Conservation (phyloP, 2,888 invertebrate genomes). For the Microchrysa polita region DNA sequence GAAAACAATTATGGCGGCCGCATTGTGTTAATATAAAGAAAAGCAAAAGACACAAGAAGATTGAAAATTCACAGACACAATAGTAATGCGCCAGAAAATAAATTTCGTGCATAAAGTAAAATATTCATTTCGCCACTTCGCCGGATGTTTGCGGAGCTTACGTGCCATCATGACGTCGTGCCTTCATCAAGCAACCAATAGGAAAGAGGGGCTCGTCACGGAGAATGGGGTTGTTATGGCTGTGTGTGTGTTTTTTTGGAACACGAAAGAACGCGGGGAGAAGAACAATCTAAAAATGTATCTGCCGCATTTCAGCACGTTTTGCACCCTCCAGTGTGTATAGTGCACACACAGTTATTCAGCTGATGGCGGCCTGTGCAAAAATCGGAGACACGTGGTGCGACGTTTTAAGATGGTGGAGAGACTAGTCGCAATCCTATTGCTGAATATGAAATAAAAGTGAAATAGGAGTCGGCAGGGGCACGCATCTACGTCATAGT, state of each 20-base stretch:
- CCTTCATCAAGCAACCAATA: constrained; percentile 47
- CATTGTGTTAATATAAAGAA: too few relatives aligned
- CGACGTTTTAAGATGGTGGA: neutral
- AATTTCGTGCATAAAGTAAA: constrained; percentile 2
- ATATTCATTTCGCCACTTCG: constrained; percentile 36
- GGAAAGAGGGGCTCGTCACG: constrained; percentile 49
- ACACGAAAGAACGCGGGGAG: constrained; percentile 32
- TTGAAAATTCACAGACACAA: neutral
- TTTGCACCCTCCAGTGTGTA: neutral
- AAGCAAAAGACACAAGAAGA: too few relatives aligned
- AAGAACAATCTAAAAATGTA: neutral
- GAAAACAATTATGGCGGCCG: too few relatives aligned
- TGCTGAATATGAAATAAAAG: neutral
- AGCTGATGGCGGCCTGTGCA: neutral
- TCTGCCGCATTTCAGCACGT: neutral
- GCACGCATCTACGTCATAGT: neutral
- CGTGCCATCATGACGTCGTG: constrained; percentile 43
- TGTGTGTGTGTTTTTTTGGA: neutral
- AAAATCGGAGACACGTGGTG: constrained; percentile 31
- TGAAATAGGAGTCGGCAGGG: neutral
- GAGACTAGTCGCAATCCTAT: too few relatives aligned
- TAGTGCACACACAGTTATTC: constrained; percentile 10
- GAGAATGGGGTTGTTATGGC: constrained; percentile 1
- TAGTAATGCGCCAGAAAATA: neutral
- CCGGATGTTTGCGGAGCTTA: constrained; percentile 14